Percentiles rank a stretch among this genome's conserved stretches.
Evolutionary conservation across 2,797 vertebrate genomes (phyloP).

Genomic region (Arnoldichthys spilopterus): DNA sequence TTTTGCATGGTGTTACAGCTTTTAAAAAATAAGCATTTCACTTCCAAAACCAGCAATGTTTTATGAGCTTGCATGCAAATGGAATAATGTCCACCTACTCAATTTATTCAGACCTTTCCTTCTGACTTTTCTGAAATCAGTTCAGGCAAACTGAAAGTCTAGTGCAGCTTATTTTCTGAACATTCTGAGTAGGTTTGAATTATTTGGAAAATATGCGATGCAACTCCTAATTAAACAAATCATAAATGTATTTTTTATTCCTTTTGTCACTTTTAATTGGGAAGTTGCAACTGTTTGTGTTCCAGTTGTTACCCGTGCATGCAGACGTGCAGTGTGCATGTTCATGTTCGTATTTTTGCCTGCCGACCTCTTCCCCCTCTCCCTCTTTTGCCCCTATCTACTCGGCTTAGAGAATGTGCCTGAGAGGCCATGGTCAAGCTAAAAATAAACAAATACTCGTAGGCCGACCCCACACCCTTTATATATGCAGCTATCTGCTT

Average conservation of each 20-base stretch:
- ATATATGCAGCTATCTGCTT: conserved; percentile 51
- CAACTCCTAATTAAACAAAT: neutral
- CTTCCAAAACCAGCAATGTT: conserved; percentile 10
- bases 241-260: neutral
- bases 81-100: conserved; percentile 16
- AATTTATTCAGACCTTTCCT: neutral
- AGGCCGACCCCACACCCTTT: conserved; percentile 56
- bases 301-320: neutral
- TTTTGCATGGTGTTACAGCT: conserved; percentile 2
- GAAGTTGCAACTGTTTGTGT: neutral
- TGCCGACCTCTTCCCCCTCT: neutral
- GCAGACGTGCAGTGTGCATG: neutral
- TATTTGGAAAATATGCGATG: neutral
- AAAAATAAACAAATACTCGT: conserved; percentile 59
- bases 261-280: neutral
- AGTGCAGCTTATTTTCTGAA: neutral
- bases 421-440: conserved; percentile 47
- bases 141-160: neutral
- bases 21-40: neutral
- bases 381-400: conserved; percentile 16
- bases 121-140: neutral
- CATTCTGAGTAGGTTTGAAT: neutral
- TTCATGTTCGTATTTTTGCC: conserved; percentile 7
- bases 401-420: conserved; percentile 49
- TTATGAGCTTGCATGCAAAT: conserved; percentile 28